phyloP scores from a whole-genome alignment of 2,888 invertebrate genomes.

The Melanchra persicariae region DNA sequence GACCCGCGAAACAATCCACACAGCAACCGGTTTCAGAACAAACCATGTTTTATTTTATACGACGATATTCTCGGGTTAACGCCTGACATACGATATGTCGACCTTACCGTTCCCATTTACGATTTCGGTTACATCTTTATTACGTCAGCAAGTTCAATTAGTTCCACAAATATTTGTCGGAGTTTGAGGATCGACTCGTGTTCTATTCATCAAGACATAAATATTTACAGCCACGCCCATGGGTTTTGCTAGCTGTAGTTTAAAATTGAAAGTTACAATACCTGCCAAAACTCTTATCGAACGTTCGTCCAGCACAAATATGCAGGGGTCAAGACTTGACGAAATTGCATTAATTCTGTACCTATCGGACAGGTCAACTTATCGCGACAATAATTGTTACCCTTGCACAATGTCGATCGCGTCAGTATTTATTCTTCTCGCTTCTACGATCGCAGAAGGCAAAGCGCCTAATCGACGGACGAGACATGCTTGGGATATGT shows the following conservation, averaged over 20 bases:
- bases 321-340: slow-evolving; percentile 20
- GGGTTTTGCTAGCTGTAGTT: not conserved
- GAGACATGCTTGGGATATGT: not conserved
- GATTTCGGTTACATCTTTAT: slow-evolving; percentile 58
- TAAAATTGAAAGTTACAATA: not conserved
- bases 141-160: slow-evolving; percentile 64
- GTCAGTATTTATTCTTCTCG: not conserved
- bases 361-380: slow-evolving; percentile 28
- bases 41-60: slow-evolving; percentile 51
- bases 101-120: slow-evolving; percentile 61
- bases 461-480: not conserved
- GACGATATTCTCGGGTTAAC: slow-evolving; percentile 51
- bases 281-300: slow-evolving; percentile 13
- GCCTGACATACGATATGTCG: slow-evolving; percentile 62
- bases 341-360: slow-evolving; percentile 21
- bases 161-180: slow-evolving; percentile 59
- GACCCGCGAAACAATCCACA: slow-evolving; percentile 35
- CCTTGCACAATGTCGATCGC: slow-evolving; percentile 27
- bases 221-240: slow-evolving; percentile 40
- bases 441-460: not conserved
- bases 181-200: slow-evolving; percentile 40
- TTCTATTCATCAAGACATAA: slow-evolving; percentile 34
- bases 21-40: slow-evolving; percentile 46
- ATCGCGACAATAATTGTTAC: slow-evolving; percentile 11
- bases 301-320: not conserved